phyloP scores from a whole-genome alignment of 2,113 vertebrate genomes.

The Eretmochelys imbricata region DNA sequence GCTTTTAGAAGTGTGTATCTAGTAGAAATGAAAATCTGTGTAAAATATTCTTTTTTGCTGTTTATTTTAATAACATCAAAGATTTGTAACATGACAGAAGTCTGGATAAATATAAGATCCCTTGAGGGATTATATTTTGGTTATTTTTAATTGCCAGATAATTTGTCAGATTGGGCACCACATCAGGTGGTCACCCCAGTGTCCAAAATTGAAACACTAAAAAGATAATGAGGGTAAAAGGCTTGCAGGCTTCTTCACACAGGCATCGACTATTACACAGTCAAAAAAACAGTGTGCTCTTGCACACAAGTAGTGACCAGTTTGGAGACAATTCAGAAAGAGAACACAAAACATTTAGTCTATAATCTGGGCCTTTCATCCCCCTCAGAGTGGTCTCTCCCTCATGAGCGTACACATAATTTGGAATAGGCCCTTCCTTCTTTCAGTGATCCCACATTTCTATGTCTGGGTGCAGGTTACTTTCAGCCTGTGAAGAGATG shows the following conservation, averaged over 20 bases:
- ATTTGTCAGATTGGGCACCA: not conserved
- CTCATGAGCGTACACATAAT: not conserved
- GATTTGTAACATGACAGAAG: not conserved
- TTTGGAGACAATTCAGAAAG: accelerated
- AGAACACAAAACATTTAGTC: accelerated
- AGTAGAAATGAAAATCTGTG: not conserved
- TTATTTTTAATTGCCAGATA: not conserved
- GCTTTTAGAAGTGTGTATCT: accelerated
- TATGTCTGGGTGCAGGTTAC: accelerated
- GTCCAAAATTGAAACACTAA: accelerated
- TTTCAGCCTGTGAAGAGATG: not conserved
- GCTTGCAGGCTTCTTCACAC: too few relatives aligned
- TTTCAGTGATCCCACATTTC: accelerated
- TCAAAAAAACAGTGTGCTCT: accelerated
- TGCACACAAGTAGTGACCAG: not conserved
- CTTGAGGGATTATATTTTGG: not conserved
- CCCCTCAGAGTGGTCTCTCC: not conserved
- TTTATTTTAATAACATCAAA: not conserved
- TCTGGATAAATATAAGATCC: not conserved
- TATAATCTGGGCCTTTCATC: accelerated
- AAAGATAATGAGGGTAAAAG: too few relatives aligned
- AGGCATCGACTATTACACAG: not conserved
- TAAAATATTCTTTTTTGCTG: not conserved
- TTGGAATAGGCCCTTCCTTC: not conserved
- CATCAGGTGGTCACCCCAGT: not conserved